Conservation (phyloP, 92 coral and sea anemone species). For the Zoanthus sansibaricus region DNA sequence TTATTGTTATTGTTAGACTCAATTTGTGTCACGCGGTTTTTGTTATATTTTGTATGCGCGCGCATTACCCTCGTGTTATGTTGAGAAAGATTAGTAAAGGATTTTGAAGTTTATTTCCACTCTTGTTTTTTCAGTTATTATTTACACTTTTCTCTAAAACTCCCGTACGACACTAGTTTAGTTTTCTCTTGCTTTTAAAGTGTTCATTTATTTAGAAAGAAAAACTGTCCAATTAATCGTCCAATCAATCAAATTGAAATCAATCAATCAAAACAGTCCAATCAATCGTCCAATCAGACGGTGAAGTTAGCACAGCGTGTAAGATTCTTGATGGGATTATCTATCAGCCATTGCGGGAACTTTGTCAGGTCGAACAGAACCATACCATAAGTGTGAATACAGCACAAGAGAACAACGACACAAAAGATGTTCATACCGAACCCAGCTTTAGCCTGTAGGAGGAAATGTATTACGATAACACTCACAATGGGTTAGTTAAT, state of each 20-base stretch:
- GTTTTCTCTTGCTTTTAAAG: neutral
- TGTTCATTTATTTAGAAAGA: neutral
- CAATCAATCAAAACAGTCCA: neutral
- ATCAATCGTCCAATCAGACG: neutral
- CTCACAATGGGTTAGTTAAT: too few relatives aligned
- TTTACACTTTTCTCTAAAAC: too few relatives aligned
- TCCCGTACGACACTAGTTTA: too few relatives aligned
- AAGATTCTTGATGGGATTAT: constrained; percentile 39
- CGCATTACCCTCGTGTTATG: too few relatives aligned
- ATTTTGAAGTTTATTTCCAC: too few relatives aligned
- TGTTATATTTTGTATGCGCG: too few relatives aligned
- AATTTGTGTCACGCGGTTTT: too few relatives aligned
- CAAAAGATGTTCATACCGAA: constrained; percentile 85
- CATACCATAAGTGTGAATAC: constrained; percentile 81
- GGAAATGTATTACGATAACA: too few relatives aligned
- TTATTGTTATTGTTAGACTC: too few relatives aligned
- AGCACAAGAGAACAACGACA: constrained; percentile 69
- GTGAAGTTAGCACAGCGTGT: constrained; percentile 42
- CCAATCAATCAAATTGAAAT: neutral
- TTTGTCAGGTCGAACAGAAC: constrained; percentile 71
- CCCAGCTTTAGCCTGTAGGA: constrained; percentile 83
- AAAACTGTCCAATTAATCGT: neutral
- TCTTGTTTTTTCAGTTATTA: too few relatives aligned
- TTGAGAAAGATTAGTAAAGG: too few relatives aligned
- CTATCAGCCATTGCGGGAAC: constrained; percentile 82